These are phyloP conservation scores for Salvelinus alpinus DNA, from an alignment of 2,113 vertebrate genomes.

Conservation along the genomic window DNA sequence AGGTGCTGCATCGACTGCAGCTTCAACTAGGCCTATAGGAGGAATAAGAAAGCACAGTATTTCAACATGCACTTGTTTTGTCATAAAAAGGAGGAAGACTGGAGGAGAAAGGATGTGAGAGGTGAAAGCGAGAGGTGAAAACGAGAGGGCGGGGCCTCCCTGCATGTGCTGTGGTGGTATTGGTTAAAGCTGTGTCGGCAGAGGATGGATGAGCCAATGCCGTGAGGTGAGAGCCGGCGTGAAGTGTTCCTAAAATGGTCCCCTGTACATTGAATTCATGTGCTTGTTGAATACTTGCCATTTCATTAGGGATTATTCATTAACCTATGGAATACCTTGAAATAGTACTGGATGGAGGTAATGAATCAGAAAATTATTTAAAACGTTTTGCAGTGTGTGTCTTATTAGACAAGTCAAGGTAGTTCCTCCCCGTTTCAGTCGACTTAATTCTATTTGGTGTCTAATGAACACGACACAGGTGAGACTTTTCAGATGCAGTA, in stretches of 20 bases:
- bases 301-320: conserved; percentile 24
- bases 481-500: too few species aligned
- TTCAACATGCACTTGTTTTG: conserved; percentile 79
- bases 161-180: conserved; percentile 28
- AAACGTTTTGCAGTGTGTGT: too few species aligned
- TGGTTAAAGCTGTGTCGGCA: conserved; percentile 29
- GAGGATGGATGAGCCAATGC: conserved; percentile 19
- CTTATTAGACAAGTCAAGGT: not conserved
- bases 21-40: conserved; percentile 95
- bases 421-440: too few species aligned
- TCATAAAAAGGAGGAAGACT: conserved; percentile 47
- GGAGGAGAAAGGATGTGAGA: conserved; percentile 38
- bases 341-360: not conserved
- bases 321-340: conserved; percentile 36
- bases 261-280: conserved; percentile 5
- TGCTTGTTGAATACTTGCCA: conserved; percentile 44
- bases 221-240: conserved; percentile 31
- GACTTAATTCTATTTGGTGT: too few species aligned
- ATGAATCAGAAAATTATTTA: too few species aligned
- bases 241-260: conserved; percentile 12
- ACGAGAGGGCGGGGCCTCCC: conserved; percentile 20
- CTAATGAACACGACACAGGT: too few species aligned
- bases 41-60: conserved; percentile 84
- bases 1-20: conserved; percentile 96
- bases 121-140: conserved; percentile 9